Evolutionary conservation across 1,140 invertebrate species (phyloP), one percentile per base, ranked within the genome.

Genomic region (Lepidurus packardi): DNA sequence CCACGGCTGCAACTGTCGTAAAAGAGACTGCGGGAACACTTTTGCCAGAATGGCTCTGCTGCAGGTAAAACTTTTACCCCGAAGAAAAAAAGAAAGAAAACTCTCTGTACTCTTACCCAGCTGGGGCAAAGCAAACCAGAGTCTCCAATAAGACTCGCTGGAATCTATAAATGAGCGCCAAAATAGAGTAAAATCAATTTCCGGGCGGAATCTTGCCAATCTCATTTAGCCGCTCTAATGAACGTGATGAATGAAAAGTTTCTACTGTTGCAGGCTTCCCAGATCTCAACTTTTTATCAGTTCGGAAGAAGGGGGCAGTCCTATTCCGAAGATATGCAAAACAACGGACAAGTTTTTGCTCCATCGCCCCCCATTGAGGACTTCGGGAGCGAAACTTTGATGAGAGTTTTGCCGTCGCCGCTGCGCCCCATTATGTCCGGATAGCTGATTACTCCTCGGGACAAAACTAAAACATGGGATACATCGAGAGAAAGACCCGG

Each of bases 1-100:
- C 53, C 53, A 65, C 53, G 53, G 53, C 53, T 65, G 53, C 53
- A 65, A 65, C 53, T 65, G 53, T 65, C 53, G 53, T 65, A 65
- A 65, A 65, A 21, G 53, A 65, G 53, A 65, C 53, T 65, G 53
- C 53, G 53, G 53, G 53, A 65, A 65, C 53, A 16, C 53, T 65
- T 65, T 65, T 65, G 53, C 53, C 53, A 65, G 53, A 65, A 65
- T n/a, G 13, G 53, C 21, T 16, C 53, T 65, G 53, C 53, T 65
- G 53, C 53, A 65, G 53, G 53, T 65, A 65, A 65, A 65, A 21
- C 53, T 16, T 65, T 65, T 65, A 65, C 53, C 53, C 45, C 10
- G 45, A 47, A 21, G 0, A 11, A 65, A n/a, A 65, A 65, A 9
- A 65, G 10, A 65, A 16, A 65, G n/a, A 65, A 21, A 65, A 21